These are phyloP conservation scores for Eulimnadia texana DNA, from an alignment of 1,140 invertebrate species.

Conservation along the genomic window DNA sequence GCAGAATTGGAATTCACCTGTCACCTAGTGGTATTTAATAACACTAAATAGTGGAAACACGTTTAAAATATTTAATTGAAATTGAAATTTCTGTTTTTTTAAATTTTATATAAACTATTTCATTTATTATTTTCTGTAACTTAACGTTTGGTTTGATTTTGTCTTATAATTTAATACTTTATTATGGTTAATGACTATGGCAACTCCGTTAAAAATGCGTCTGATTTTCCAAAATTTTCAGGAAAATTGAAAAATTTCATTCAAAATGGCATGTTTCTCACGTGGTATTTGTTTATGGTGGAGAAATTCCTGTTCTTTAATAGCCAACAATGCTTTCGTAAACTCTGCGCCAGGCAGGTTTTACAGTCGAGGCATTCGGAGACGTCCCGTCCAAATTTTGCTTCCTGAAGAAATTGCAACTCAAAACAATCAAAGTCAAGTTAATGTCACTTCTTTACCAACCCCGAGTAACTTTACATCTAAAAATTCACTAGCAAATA, in stretches of 20 bases:
- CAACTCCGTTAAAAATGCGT: no score
- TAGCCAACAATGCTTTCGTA: neutral
- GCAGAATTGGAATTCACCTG: no score
- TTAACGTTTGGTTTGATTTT: neutral
- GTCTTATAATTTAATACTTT: neutral
- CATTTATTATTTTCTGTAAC: neutral
- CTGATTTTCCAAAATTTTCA: no score
- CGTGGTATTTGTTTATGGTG: neutral
- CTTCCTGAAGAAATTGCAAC: neutral
- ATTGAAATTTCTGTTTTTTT: no score
- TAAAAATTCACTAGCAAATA: constrained; percentile 19
- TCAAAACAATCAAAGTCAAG: neutral
- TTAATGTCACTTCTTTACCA: no score
- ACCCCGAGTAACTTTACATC: no score
- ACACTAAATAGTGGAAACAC: no score
- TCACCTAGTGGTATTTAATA: no score
- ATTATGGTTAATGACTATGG: no score
- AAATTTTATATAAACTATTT: neutral
- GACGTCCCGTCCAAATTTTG: constrained; percentile 1
- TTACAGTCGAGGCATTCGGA: neutral
- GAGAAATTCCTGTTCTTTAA: neutral
- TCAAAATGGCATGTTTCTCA: neutral
- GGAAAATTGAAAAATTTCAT: no score
- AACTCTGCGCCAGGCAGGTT: neutral
- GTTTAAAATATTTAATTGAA: no score